Conservation (phyloP, 2,797 vertebrate genomes). For the Sebastes umbrosus region DNA sequence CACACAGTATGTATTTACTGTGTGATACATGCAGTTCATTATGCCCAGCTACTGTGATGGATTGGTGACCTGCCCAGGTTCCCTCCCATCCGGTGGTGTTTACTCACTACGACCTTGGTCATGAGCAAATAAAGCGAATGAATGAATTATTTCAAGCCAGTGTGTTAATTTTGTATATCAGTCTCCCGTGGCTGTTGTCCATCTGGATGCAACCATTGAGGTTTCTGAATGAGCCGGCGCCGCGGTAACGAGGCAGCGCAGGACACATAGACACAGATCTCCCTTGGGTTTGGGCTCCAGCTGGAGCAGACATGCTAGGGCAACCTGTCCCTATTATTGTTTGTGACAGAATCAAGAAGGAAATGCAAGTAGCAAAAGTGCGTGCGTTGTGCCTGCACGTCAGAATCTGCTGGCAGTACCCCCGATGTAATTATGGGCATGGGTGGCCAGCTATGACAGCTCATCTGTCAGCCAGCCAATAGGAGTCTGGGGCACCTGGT, state of each 20-base stretch:
- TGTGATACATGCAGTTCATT: constrained; percentile 22
- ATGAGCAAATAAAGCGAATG: constrained; percentile 23
- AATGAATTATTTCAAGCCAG: constrained; percentile 35
- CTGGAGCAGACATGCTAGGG: constrained; percentile 72
- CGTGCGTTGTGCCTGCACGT: constrained; percentile 54
- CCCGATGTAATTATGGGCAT: constrained; percentile 84
- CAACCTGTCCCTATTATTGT: constrained; percentile 78
- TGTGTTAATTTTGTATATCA: constrained; percentile 41
- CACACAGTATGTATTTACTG: background rate
- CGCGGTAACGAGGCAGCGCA: constrained; percentile 55
- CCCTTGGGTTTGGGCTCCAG: constrained; percentile 70
- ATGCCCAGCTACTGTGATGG: background rate
- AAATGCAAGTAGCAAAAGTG: constrained; percentile 71
- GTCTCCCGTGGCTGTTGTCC: constrained; percentile 53
- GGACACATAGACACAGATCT: constrained; percentile 50
- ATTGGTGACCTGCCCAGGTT: background rate
- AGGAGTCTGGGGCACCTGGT: constrained; percentile 74
- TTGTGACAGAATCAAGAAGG: constrained; percentile 82
- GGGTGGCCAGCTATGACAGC: constrained; percentile 84
- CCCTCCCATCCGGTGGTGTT: background rate
- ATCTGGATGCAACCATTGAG: constrained; percentile 57
- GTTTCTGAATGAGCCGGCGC: constrained; percentile 31
- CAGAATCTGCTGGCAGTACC: constrained; percentile 73
- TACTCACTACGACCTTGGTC: constrained; percentile 12
- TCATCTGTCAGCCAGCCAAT: constrained; percentile 82